Percentiles rank a stretch among this genome's conserved stretches.
phyloP scores from a whole-genome alignment of 2,113 vertebrate genomes.

The Fukomys damarensis region DNA sequence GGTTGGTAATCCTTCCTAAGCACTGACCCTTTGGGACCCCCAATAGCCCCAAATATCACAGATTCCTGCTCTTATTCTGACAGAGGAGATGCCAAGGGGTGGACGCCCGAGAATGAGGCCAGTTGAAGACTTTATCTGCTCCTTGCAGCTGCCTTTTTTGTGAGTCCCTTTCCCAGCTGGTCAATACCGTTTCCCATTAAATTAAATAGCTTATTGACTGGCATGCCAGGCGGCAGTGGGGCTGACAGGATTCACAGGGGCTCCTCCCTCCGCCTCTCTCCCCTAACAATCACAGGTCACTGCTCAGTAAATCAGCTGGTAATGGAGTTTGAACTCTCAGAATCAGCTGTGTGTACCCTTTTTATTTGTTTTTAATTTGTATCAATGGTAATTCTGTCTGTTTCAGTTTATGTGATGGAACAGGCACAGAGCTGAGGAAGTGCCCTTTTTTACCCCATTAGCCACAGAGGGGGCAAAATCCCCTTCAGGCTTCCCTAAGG shows the following conservation, averaged over 20 bases:
- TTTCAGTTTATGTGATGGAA: conserved; percentile 86
- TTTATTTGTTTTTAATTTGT: conserved; percentile 98
- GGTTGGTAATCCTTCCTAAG: conserved; percentile 64
- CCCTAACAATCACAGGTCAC: conserved; percentile 90
- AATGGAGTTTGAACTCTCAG: conserved; percentile 91
- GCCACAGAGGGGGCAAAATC: not conserved
- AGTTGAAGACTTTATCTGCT: conserved; percentile 94
- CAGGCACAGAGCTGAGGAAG: conserved; percentile 79
- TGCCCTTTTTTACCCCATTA: conserved; percentile 72
- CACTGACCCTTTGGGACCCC: conserved; percentile 47
- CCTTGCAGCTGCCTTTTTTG: conserved; percentile 91
- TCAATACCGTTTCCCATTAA: conserved; percentile 97
- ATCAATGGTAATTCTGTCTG: conserved; percentile 90
- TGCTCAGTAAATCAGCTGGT: conserved; percentile 91
- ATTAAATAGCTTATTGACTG: conserved; percentile 99
- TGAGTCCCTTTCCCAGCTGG: conserved; percentile 87
- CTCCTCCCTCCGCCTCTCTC: conserved; percentile 79
- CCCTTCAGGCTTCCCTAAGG: not conserved
- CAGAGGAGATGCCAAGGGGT: conserved; percentile 81
- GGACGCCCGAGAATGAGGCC: conserved; percentile 77
- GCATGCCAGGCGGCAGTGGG: conserved; percentile 87
- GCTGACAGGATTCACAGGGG: conserved; percentile 86
- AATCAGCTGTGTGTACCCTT: conserved; percentile 88
- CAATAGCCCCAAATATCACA: conserved; percentile 53
- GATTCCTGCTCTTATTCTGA: conserved; percentile 63